Conservation (phyloP, 1,140 invertebrate species). For the Conus ventricosus region DNA sequence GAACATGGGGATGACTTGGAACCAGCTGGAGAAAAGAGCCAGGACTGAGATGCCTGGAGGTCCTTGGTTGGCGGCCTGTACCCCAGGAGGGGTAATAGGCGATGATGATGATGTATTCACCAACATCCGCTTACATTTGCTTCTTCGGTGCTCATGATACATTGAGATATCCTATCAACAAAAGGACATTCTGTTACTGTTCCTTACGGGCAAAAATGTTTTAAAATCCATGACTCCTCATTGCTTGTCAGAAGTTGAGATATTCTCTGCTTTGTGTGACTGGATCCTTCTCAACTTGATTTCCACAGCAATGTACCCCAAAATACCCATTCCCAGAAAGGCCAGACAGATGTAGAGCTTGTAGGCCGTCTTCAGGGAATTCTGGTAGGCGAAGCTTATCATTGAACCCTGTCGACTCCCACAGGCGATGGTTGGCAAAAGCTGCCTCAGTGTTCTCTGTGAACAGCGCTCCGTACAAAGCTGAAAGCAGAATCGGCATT, state of each 20-base stretch:
- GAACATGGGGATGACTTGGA: too few relatives aligned
- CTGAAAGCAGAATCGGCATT: slow-evolving; percentile 75
- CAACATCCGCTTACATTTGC: too few relatives aligned
- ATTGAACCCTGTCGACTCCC: slow-evolving; percentile 94
- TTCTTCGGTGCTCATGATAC: too few relatives aligned
- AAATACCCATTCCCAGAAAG: slow-evolving; percentile 84
- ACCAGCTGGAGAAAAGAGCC: too few relatives aligned
- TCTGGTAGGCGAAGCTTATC: slow-evolving; percentile 86
- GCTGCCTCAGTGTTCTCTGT: slow-evolving; percentile 92
- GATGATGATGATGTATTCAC: too few relatives aligned
- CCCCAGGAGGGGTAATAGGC: too few relatives aligned
- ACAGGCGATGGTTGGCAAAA: slow-evolving; percentile 94
- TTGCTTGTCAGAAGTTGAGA: background rate
- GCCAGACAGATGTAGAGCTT: slow-evolving; percentile 91
- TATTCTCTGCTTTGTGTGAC: slow-evolving; percentile 13
- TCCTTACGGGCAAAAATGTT: too few relatives aligned
- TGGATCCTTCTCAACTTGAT: slow-evolving; percentile 69
- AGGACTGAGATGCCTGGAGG: too few relatives aligned
- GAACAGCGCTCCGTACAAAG: slow-evolving; percentile 93
- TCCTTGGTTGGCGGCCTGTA: too few relatives aligned
- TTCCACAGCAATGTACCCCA: slow-evolving; percentile 89
- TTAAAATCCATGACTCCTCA: background rate
- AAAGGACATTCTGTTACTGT: too few relatives aligned
- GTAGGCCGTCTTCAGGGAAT: slow-evolving; percentile 88
- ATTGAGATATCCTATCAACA: too few relatives aligned